Evolutionary conservation across 2,113 vertebrate genomes (phyloP).

Genomic region (Vireo altiloquus): DNA sequence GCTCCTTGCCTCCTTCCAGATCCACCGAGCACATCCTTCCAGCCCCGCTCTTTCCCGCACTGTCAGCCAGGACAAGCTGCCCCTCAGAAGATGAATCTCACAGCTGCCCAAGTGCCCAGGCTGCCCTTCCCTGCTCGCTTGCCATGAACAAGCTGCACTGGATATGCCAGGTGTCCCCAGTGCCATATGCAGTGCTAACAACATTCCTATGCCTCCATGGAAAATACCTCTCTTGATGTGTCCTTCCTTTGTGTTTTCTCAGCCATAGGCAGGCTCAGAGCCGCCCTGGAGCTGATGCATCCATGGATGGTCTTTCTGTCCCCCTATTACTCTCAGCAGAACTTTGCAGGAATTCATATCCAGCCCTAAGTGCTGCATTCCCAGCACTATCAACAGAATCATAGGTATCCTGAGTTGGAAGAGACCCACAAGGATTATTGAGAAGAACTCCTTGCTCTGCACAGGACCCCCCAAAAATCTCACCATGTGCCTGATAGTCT

Average conservation of each 20-base stretch:
- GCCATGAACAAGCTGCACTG: neutral
- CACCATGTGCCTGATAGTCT: neutral
- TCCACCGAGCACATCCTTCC: neutral
- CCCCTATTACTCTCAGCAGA: neutral
- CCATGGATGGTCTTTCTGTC: neutral
- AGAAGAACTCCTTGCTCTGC: neutral
- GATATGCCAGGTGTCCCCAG: neutral
- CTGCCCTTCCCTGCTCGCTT: neutral
- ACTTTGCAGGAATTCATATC: neutral
- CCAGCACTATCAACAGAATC: neutral
- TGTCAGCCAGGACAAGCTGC: neutral
- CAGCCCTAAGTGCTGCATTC: neutral
- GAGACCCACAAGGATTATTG: neutral
- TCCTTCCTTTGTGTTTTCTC: neutral
- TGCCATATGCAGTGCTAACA: accelerated
- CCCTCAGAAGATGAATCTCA: neutral
- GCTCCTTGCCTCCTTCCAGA: neutral
- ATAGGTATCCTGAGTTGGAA: neutral
- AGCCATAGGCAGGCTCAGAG: neutral
- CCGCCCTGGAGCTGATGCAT: neutral
- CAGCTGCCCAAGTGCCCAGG: neutral
- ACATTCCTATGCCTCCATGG: accelerated
- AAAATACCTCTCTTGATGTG: neutral
- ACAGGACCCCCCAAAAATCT: neutral
- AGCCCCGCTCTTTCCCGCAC: neutral